Conservation (phyloP, 2,113 vertebrate genomes). For the Fregetta grallaria region DNA sequence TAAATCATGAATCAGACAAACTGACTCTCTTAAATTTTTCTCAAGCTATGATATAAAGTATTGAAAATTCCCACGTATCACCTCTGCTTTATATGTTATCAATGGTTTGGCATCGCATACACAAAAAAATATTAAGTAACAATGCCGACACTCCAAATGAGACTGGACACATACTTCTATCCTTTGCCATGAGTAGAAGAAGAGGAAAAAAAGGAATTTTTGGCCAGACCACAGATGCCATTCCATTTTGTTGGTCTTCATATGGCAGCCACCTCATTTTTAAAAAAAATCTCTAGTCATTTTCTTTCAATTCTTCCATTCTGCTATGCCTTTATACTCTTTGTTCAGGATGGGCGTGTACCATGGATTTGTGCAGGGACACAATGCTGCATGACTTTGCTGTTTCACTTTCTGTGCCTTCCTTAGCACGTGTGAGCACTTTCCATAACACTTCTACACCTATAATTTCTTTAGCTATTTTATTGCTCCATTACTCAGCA, state of each 20-base stretch:
- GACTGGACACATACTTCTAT: neutral
- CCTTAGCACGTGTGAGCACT: neutral
- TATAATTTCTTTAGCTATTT: neutral
- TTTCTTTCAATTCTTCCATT: neutral
- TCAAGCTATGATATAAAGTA: neutral
- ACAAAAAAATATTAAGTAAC: neutral
- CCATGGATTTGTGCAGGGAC: neutral
- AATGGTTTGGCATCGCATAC: neutral
- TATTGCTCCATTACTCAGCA: neutral
- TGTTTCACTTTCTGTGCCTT: neutral
- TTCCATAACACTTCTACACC: neutral
- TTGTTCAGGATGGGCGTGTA: rapidly evolving
- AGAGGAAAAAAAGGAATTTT: neutral
- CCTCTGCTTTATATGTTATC: neutral
- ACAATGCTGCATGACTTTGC: neutral
- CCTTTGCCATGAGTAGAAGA: neutral
- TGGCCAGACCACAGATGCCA: neutral
- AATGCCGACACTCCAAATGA: neutral
- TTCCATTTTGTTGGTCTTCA: neutral
- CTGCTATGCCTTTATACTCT: neutral
- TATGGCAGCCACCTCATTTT: neutral
- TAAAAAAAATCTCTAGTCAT: neutral
- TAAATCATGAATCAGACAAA: neutral
- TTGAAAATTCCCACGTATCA: neutral
- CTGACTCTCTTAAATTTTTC: neutral